Conservation (phyloP, 2,797 vertebrate genomes). For the Muscicapa striata region DNA sequence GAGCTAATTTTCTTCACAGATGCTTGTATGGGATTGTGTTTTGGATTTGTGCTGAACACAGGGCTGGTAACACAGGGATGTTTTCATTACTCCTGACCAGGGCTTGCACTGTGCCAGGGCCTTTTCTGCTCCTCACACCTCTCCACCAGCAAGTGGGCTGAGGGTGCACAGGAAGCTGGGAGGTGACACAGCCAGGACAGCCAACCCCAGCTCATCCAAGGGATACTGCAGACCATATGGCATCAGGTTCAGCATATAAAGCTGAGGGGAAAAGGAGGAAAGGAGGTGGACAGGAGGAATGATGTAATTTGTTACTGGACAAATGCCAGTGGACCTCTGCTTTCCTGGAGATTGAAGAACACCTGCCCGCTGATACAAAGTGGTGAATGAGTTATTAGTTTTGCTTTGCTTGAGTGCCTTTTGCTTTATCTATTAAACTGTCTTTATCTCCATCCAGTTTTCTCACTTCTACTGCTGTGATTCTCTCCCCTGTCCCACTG, state of each 20-base stretch:
- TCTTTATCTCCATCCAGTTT: not conserved
- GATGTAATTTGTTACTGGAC: not conserved
- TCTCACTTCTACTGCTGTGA: not conserved
- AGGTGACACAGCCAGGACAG: not conserved
- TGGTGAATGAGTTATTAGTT: not conserved
- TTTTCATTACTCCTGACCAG: not conserved
- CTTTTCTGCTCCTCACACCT: not conserved
- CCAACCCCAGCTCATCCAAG: not conserved
- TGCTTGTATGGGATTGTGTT: rapidly evolving
- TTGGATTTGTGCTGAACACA: not conserved
- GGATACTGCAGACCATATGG: not conserved
- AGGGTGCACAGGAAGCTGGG: not conserved
- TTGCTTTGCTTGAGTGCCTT: not conserved
- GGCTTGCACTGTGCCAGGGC: not conserved
- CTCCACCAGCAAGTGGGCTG: rapidly evolving
- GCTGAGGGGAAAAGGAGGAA: not conserved
- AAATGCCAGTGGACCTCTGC: not conserved
- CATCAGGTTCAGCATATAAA: not conserved
- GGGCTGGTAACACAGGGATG: not conserved
- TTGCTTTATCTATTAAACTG: not conserved
- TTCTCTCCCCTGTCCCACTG: not conserved
- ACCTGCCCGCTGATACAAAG: not conserved
- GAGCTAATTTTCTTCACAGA: not conserved
- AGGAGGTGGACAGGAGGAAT: not conserved
- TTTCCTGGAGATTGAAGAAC: not conserved